A percentile compares a stretch with the other conserved stretches of the same genome.
phyloP scores from a whole-genome alignment of 1,140 invertebrate species.

The Goniozus legneri region DNA sequence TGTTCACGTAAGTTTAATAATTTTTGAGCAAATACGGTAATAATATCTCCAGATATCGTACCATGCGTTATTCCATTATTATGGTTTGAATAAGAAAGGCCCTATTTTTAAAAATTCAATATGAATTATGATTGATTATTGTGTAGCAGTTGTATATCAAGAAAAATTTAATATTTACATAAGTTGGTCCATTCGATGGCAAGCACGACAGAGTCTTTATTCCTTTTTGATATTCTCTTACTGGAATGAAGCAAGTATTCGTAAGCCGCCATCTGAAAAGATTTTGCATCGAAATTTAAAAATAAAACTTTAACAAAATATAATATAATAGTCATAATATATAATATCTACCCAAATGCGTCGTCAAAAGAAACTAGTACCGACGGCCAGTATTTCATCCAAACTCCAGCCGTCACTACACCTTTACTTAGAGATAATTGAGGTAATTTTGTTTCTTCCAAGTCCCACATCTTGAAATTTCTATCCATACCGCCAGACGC shows the following conservation, averaged over 20 bases:
- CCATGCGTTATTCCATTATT: constrained; percentile 50
- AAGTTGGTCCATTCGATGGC: constrained; percentile 42
- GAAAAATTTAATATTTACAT: constrained; percentile 34
- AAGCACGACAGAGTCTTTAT: constrained; percentile 42
- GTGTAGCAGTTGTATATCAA: neutral
- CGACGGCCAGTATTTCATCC: constrained; percentile 49
- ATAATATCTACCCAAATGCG: constrained; percentile 36
- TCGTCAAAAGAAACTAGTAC: constrained; percentile 44
- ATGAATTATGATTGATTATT: neutral
- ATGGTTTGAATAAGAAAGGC: constrained; percentile 38
- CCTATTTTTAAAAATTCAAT: constrained; percentile 16
- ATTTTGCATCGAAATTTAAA: neutral
- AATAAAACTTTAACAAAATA: no score
- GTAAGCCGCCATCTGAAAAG: constrained; percentile 38
- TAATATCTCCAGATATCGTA: constrained; percentile 49
- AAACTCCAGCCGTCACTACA: constrained; percentile 41
- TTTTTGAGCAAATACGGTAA: constrained; percentile 46
- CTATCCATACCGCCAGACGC: constrained; percentile 50
- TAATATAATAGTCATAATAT: no score
- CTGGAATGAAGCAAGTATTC: constrained; percentile 39
- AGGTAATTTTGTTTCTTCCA: constrained; percentile 42
- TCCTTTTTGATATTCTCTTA: constrained; percentile 45
- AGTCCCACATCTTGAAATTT: constrained; percentile 54
- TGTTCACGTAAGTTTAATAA: constrained; percentile 38
- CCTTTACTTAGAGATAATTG: constrained; percentile 35